Base-by-base conservation (phyloP, 2,113 vertebrate species). In the Trematocara unimaculatum region DNA sequence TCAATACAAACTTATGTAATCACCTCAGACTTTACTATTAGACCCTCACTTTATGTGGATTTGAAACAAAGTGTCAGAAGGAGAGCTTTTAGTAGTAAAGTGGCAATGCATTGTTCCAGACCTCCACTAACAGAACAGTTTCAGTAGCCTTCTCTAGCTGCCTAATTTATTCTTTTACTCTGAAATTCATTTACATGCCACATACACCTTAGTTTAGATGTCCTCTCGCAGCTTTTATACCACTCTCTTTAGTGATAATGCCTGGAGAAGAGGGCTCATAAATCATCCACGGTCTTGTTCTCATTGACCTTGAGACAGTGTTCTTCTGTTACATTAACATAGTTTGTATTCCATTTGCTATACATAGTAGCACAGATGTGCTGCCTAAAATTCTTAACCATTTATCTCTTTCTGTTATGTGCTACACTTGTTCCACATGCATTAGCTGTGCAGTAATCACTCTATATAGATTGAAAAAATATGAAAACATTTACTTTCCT, bases 11-110 rank as follows among this genome's bases (percentile, higher is more conserved):
- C 51, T 90, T 72, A 83, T 81, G 79, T 83, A 89, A 91, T 87
- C 54, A 74, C 35, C 26, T 72, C 83, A 70, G n/a, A 38, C 70
- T 83, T 88, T 91, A 91, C 79, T 92, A 74, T 93, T 88, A 88
- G 79, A 77, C 26, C 56, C 11, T 60, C 70, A 38, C 29, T 62
- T 87, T 10, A 62, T 84, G 67, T 40, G 62, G 60, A 83, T 86
- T 83, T 64, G 55, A 5, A 78, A 83, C 31, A 79, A 51, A 62
- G 49, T 58, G 55, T 64, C 55, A 83, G 5, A 62, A 29, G 29
- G 47, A 81, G 33, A 74, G 23, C 40, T 70, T 91, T 88, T 35
- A 72, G 38, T 35, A 29, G 23, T 81, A 67, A 64, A 74, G 53
- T 20, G 3, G 14, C 53, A 70, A 38, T 38, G 12, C 51, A 82